Base-by-base conservation (phyloP, 2,113 vertebrate species). In the Hemichromis elongatus region DNA sequence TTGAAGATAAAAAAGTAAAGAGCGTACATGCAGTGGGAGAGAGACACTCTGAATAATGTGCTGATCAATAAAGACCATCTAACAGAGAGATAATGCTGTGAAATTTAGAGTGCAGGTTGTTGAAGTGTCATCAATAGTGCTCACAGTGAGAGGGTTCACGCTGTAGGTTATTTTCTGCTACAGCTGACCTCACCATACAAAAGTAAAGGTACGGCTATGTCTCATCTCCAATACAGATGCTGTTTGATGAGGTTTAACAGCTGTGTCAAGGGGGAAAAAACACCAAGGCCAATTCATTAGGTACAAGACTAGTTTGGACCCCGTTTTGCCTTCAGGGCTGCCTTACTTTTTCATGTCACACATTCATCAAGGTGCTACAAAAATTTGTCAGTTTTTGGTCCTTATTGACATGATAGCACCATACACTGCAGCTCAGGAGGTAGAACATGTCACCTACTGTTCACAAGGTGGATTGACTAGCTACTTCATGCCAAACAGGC, bases 31-130 rank as follows among this genome's bases (percentile, higher is more conserved):
- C 63, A 68, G 40, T 83, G 52, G 68, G 59, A 21, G 35, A 5
- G 54, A 84, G 90, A 86, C 86, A 83, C 88, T 92, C 87, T 92
- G 90, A 95, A 94, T 94, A 89, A 94, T 87, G 88, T n/a, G 68
- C 87, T 63, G 88, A 95, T 95, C 95, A 92, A 95, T 95, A 92
- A 83, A 84, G 89, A 86, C 81, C 91, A 92, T 91, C 90, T 53
- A 83, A 82, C 88, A 82, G 1, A 40, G 66, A 82, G 89, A 89
- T 83, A 86, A 70, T 79, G 85, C 80, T 56, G 56, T 77, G 45
- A 77, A 77, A 87, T 86, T 55, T 54, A 87, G 87, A 88, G 88
- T 18, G 78, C 47, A 30, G 83, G 84, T 86, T 57, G 77, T 54
- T 88, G 52, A 82, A 85, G 86, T 80, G 87, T 79, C 92, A 87